Conservation (phyloP, 2,797 vertebrate genomes). For the Sebastiscus albofasciatus region DNA sequence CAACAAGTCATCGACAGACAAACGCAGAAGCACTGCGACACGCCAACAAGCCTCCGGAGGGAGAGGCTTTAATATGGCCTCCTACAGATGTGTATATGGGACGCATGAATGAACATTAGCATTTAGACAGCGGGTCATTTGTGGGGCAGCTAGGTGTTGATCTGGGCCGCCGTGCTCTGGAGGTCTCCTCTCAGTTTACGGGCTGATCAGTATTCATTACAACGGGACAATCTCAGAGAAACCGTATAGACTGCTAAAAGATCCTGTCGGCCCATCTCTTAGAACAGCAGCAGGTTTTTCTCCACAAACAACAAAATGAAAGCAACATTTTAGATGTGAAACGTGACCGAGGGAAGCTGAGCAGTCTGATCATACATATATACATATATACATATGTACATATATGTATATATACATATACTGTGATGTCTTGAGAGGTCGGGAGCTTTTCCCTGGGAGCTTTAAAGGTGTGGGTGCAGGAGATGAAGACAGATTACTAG, state of each 20-base stretch:
- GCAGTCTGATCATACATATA: not conserved
- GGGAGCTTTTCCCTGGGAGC: too few species aligned
- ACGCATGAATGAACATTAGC: slow-evolving; percentile 26
- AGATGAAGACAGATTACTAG: too few species aligned
- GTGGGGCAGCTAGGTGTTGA: not conserved
- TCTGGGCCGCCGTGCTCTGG: not conserved
- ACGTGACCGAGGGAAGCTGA: not conserved
- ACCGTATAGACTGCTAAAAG: not conserved
- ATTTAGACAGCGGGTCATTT: slow-evolving; percentile 36
- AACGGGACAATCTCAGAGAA: not conserved
- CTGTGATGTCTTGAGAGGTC: too few species aligned
- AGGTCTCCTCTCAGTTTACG: not conserved
- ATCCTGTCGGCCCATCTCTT: not conserved
- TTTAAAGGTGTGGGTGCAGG: too few species aligned
- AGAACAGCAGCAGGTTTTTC: not conserved
- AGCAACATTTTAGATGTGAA: not conserved
- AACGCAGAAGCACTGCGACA: not conserved
- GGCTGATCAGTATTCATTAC: slow-evolving; percentile 40
- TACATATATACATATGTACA: too few species aligned
- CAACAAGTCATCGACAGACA: not conserved
- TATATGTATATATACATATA: too few species aligned
- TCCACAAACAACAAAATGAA: not conserved
- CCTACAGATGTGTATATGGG: not conserved
- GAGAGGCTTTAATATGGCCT: not conserved
- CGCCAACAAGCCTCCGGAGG: not conserved